Conservation (phyloP, 2,888 invertebrate genomes). For the Lissocephala sabroskyi region DNA sequence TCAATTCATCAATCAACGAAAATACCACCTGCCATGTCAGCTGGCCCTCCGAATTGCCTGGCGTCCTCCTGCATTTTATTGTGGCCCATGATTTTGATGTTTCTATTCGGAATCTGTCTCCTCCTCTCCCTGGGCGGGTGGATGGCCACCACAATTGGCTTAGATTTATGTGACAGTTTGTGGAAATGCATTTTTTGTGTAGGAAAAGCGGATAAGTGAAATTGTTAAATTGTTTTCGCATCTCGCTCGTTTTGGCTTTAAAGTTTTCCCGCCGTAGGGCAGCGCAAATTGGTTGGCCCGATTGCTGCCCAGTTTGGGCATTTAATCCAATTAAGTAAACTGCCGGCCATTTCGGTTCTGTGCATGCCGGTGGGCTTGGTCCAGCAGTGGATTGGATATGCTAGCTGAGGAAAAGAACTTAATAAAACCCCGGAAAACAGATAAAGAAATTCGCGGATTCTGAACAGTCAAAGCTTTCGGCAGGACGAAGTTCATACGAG, state of each 20-base stretch:
- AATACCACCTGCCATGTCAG: constrained; percentile 11
- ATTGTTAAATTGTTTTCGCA: constrained; percentile 12
- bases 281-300: constrained; percentile 19
- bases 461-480: constrained; percentile 28
- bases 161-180: constrained; percentile 39
- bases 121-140: too few relatives aligned
- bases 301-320: constrained; percentile 22
- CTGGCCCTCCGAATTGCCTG: constrained; percentile 8
- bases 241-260: constrained; percentile 3
- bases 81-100: too few relatives aligned
- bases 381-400: too few relatives aligned
- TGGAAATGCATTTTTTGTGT: constrained; percentile 4
- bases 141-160: constrained; percentile 25
- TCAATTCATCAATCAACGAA: constrained; percentile 48
- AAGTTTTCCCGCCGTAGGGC: constrained; percentile 18
- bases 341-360: too few relatives aligned
- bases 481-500: too few relatives aligned
- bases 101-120: too few relatives aligned
- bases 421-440: too few relatives aligned
- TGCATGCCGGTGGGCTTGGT: too few relatives aligned
- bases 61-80: too few relatives aligned
- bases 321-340: constrained; percentile 20
- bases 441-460: too few relatives aligned
- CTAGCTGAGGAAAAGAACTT: too few relatives aligned
- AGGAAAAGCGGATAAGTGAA: too few relatives aligned